Base-by-base conservation (phyloP, 2,797 vertebrate species). In the Notolabrus celidotus region DNA sequence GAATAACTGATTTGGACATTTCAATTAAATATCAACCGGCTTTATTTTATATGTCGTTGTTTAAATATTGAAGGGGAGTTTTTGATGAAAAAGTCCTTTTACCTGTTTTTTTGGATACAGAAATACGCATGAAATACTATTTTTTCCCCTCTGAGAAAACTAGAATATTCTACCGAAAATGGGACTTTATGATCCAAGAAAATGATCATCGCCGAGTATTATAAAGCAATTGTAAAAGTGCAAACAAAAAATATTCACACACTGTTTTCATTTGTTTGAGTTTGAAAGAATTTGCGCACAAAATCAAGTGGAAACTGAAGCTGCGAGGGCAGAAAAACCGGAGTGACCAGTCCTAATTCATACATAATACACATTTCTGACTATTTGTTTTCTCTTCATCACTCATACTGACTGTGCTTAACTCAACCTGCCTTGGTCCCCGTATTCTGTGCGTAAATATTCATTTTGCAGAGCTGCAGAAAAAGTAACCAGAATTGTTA, bases 301-400 rank as follows among this genome's bases (percentile, higher is more conserved):
- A 45, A 59, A 55, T 22, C 3, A 29, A 65, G 22, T 55, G 39
- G 22, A 70, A 58, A 46, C 10, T 45, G 25, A 64, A 36, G 22
- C 27, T 49, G n/a, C 6, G 17, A 16, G 29, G 4, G 23, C 31
- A 41, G 29, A n/a, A 60, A 41, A 47, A 19, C 0, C 27, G 64
- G 42, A 74, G 55, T 11, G 16, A 72, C 15, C 14, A 29, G 47
- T 51, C 15, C 39, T 45, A 46, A 53, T 7, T 27, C 49, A 67
- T 22, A 46, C 27, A 39, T 17, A 17, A 52, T 11, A 29, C 0
- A 23, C 33, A n/a, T 33, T 46, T 17, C 20, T 53, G 31, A 2
- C 5, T 39, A 10, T 52, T 9, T 33, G 38, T 74, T 71, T 51
- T 33, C 22, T 45, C 5, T 53, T 27, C 23, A 58, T 67, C 36